Evolutionary conservation across 2,888 invertebrate species (phyloP).

Genomic region (Aspidapion aeneum): DNA sequence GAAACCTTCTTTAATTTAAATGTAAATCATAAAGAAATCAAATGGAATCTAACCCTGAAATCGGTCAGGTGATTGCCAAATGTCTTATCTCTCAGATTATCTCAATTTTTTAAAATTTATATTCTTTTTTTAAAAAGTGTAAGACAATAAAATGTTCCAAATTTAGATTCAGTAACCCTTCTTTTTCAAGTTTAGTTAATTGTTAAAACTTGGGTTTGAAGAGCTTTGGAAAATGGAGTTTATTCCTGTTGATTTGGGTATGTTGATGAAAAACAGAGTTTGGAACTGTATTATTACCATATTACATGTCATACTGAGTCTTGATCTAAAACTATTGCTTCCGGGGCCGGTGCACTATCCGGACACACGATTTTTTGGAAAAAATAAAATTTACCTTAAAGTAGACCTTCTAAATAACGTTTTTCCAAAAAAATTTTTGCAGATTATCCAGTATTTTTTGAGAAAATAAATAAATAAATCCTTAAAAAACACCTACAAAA

Average conservation of each 20-base stretch:
- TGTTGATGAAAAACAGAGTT: neutral
- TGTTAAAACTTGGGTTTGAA: neutral
- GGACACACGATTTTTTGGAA: too few species aligned
- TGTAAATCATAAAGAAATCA: too few species aligned
- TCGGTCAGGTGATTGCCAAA: neutral
- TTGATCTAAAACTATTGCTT: too few species aligned
- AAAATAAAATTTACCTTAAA: neutral
- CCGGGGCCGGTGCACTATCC: too few species aligned
- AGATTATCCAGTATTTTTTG: too few species aligned
- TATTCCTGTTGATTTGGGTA: constrained; percentile 19
- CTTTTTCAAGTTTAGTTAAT: neutral
- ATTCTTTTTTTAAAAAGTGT: too few species aligned
- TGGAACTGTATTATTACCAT: neutral
- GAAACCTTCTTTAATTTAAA: too few species aligned
- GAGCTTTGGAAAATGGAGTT: constrained; percentile 19
- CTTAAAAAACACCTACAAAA: too few species aligned
- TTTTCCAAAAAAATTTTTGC: too few species aligned
- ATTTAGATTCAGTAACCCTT: neutral
- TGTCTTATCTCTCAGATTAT: neutral
- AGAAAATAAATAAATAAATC: too few species aligned
- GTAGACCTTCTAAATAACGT: too few species aligned
- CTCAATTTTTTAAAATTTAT: neutral
- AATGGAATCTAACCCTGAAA: neutral
- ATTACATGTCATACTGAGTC: too few species aligned
- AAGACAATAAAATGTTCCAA: neutral